A percentile compares a stretch with the other conserved stretches of the same genome.
Conservation (phyloP, 2,888 invertebrate genomes). For the Frankliniella fusca region DNA sequence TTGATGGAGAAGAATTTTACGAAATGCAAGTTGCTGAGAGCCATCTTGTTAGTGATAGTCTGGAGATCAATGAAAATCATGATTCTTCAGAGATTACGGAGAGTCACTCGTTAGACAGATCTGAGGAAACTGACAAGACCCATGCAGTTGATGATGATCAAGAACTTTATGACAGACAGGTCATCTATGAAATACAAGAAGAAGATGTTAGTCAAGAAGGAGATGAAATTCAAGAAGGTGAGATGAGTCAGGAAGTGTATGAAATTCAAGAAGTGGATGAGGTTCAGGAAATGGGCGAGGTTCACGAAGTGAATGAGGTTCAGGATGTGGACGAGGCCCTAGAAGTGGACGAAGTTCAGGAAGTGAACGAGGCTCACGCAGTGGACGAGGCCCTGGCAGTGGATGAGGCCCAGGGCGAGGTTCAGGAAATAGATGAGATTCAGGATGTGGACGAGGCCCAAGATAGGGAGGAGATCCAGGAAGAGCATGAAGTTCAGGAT, state of each 20-base stretch:
- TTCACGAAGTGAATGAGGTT: no score
- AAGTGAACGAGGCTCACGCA: no score
- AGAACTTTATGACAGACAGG: not conserved
- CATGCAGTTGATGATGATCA: not conserved
- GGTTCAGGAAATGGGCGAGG: no score
- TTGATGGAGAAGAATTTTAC: no score
- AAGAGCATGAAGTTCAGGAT: not conserved
- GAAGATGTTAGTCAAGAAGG: not conserved
- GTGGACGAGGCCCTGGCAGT: no score
- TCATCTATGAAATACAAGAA: not conserved
- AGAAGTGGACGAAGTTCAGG: no score
- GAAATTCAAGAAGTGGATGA: not conserved
- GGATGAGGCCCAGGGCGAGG: not conserved
- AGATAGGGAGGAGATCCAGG: not conserved
- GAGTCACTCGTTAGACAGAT: not conserved
- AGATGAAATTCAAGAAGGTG: not conserved
- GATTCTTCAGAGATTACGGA: not conserved
- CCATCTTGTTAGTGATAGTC: no score
- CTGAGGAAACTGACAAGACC: not conserved
- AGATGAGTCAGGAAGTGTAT: not conserved
- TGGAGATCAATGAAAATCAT: no score
- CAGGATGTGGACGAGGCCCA: not conserved
- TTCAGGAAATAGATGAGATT: not conserved
- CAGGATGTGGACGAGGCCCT: no score
- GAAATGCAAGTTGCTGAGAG: no score